phyloP scores from a whole-genome alignment of 64 coral and sea anemone genomes.

The Acropora tenuis region DNA sequence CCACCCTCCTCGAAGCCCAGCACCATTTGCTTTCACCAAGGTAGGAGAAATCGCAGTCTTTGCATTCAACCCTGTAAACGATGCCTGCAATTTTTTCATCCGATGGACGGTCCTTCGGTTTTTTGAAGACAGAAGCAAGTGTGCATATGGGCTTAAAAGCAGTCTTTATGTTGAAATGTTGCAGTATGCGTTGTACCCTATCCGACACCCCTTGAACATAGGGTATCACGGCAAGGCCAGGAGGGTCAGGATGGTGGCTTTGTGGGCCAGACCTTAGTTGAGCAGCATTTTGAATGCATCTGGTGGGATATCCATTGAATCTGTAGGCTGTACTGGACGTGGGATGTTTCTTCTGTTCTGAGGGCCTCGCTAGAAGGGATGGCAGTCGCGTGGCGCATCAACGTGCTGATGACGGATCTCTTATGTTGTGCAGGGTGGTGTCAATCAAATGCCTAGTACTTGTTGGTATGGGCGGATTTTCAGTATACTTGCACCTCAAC shows the following conservation, averaged over 20 bases:
- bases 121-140: constrained; percentile 38
- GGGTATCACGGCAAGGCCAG: neutral
- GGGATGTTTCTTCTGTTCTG: no score
- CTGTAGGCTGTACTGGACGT: neutral
- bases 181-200: neutral
- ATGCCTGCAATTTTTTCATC: no score
- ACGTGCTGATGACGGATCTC: neutral
- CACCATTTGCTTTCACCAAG: constrained; percentile 35
- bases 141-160: constrained; percentile 37
- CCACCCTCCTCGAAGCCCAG: constrained; percentile 35
- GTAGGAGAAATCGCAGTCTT: constrained; percentile 13
- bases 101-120: constrained; percentile 18
- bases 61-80: constrained; percentile 28
- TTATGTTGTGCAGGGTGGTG: neutral
- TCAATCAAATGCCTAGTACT: neutral
- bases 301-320: neutral
- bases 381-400: neutral
- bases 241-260: no score
- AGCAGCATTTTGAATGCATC: neutral
- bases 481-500: neutral
- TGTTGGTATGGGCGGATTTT: neutral
- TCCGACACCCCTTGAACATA: constrained; percentile 31
- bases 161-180: constrained; percentile 16
- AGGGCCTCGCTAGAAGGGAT: neutral
- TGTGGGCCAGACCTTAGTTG: no score